These are phyloP conservation scores for Numenius phaeopus DNA, from an alignment of 2,797 vertebrate species.

Conservation along the genomic window DNA sequence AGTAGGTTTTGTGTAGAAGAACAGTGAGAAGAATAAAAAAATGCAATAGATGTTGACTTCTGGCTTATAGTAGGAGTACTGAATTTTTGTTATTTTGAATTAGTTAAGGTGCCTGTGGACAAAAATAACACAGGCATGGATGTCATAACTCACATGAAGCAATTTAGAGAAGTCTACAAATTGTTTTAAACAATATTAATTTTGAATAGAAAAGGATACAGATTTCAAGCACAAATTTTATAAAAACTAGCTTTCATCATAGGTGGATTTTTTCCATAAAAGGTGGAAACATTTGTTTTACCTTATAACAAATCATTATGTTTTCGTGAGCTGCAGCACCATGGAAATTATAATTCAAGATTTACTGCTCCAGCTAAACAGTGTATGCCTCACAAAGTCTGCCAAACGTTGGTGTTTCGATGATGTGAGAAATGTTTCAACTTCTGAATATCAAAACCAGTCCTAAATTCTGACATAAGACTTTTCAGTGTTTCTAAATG, in stretches of 20 bases:
- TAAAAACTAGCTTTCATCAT: not conserved
- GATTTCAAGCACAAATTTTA: not conserved
- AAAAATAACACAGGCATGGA: not conserved
- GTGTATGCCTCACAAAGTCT: not conserved
- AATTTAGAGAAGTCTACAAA: not conserved
- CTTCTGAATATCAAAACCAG: not conserved
- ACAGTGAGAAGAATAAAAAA: not conserved
- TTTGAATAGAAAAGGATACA: not conserved
- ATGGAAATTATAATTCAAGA: not conserved
- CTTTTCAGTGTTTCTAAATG: not conserved
- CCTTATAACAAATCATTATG: not conserved
- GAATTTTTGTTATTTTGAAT: not conserved
- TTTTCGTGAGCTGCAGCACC: not conserved
- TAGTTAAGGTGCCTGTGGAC: not conserved
- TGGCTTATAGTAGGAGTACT: not conserved
- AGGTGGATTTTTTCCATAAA: not conserved
- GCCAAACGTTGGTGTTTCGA: not conserved
- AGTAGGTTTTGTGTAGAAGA: not conserved
- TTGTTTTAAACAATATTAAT: not conserved
- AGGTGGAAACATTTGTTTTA: not conserved
- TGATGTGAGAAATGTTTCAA: not conserved
- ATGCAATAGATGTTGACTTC: not conserved
- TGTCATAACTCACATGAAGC: not conserved
- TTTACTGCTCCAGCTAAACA: not conserved
- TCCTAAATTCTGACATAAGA: not conserved